Evolutionary conservation across 2,797 vertebrate species (phyloP).

Genomic region (Hybognathus amarus): DNA sequence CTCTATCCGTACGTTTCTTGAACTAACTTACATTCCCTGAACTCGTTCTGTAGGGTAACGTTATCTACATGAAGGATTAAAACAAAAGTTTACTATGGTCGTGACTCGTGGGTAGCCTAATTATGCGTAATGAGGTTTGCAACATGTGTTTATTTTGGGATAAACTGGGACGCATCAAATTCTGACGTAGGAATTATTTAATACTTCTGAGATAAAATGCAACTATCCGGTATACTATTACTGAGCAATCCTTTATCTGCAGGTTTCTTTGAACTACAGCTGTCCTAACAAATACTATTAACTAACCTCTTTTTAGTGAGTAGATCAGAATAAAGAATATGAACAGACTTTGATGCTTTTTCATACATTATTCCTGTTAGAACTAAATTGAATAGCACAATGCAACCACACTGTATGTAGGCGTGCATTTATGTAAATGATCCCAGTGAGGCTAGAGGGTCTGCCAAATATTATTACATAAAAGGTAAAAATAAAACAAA

Average conservation of each 20-base stretch:
- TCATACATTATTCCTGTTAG: neutral
- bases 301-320: neutral
- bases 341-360: neutral
- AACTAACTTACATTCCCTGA: neutral
- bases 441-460: neutral
- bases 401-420: neutral
- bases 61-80: neutral
- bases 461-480: neutral
- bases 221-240: neutral
- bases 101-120: neutral
- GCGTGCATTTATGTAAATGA: neutral
- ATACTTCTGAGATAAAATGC: neutral
- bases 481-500: neutral
- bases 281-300: neutral
- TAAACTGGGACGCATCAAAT: neutral
- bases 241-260: neutral
- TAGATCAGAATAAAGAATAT: neutral
- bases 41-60: neutral
- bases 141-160: constrained; percentile 29
- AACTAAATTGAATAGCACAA: neutral
- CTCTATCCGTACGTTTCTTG: neutral
- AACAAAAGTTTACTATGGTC: neutral
- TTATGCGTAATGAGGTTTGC: neutral
- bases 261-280: neutral
- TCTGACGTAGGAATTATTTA: neutral